These are phyloP conservation scores for Heliconius hermathena DNA, from an alignment of 1,140 invertebrate species.

Conservation along the genomic window DNA sequence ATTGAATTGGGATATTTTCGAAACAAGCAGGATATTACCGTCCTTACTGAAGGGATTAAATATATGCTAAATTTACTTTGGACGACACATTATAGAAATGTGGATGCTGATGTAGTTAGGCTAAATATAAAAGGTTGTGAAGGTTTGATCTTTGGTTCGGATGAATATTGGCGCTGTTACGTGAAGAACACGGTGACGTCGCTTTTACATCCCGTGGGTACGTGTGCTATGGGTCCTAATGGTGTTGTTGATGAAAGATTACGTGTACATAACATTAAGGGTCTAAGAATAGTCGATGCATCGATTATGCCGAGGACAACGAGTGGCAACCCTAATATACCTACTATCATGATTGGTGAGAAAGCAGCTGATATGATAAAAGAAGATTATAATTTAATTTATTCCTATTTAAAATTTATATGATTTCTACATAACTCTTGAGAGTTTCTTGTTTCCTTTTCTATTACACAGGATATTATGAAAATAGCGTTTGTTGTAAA, in stretches of 20 bases:
- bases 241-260: constrained; percentile 86
- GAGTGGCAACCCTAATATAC: constrained; percentile 83
- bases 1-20: constrained; percentile 85
- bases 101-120: constrained; percentile 55
- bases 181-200: constrained; percentile 86
- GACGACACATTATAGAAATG: constrained; percentile 61
- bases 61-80: constrained; percentile 55
- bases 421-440: neutral
- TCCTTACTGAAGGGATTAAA: constrained; percentile 69
- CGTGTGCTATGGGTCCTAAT: constrained; percentile 90
- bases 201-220: constrained; percentile 91
- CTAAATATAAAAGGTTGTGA: constrained; percentile 81
- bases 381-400: constrained; percentile 67
- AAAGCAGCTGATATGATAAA: constrained; percentile 84
- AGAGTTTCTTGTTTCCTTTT: no score
- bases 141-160: constrained; percentile 79
- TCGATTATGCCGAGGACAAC: constrained; percentile 87
- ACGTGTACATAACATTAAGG: constrained; percentile 84
- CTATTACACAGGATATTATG: no score
- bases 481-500: no score
- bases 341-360: constrained; percentile 84
- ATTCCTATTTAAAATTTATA: neutral
- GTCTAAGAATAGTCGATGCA: constrained; percentile 88
- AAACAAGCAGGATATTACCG: constrained; percentile 73
- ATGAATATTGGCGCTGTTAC: constrained; percentile 89